A percentile compares a stretch with the other conserved stretches of the same genome.
Evolutionary conservation across 2,797 vertebrate species (phyloP).

Genomic region (Sebastes trivittatus): DNA sequence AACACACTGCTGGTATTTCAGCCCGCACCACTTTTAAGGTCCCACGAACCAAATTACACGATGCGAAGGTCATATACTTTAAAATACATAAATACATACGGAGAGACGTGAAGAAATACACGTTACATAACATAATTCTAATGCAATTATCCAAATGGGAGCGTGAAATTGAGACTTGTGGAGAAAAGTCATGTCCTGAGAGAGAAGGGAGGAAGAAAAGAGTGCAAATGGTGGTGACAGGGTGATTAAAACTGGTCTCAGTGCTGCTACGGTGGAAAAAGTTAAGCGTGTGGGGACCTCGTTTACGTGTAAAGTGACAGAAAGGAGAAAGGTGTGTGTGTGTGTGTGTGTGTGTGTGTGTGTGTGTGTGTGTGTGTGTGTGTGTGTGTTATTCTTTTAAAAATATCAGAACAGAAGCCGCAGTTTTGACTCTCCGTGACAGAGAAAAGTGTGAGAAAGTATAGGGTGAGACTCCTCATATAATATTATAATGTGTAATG

Average conservation of each 20-base stretch:
- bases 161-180: constrained; percentile 25
- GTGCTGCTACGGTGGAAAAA: constrained; percentile 38
- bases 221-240: constrained; percentile 35
- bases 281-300: constrained; percentile 11
- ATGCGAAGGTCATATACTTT: constrained; percentile 32
- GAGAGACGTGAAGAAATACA: constrained; percentile 35
- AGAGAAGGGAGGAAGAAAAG: constrained; percentile 35
- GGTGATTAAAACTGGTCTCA: constrained; percentile 41
- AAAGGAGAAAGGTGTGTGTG: constrained; percentile 13
- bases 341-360: background rate
- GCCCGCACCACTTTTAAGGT: constrained; percentile 48
- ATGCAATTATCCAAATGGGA: constrained; percentile 53
- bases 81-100: constrained; percentile 33
- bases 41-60: constrained; percentile 39
- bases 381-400: background rate
- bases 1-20: constrained; percentile 56
- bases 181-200: constrained; percentile 35
- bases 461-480: background rate
- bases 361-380: background rate
- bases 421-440: background rate
- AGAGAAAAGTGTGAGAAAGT: background rate
- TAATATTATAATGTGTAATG: constrained; percentile 35
- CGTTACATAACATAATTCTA: constrained; percentile 53
- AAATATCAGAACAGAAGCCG: background rate
- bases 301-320: constrained; percentile 8